Conservation (phyloP, 2,888 invertebrate species). For the Choristoneura rosaceana region DNA sequence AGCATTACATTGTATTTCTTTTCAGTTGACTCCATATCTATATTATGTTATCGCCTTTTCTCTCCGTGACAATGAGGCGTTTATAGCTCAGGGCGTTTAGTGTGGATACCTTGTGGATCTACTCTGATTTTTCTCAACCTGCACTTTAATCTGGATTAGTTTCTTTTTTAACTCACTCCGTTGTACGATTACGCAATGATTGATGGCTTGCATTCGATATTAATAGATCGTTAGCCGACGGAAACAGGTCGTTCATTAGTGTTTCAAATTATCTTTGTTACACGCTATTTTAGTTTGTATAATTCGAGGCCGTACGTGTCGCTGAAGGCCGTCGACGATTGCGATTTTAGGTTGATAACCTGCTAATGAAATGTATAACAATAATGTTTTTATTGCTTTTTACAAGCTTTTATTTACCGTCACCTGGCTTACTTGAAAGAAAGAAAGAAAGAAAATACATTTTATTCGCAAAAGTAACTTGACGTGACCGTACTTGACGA, state of each 20-base stretch:
- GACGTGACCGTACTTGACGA: too few species aligned
- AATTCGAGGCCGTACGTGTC: conserved; percentile 13
- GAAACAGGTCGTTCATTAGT: conserved; percentile 43
- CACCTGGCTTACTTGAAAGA: too few species aligned
- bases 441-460: too few species aligned
- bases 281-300: conserved; percentile 22
- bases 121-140: too few species aligned
- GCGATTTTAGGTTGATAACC: conserved; percentile 24
- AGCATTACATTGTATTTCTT: too few species aligned
- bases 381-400: background rate
- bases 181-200: conserved; percentile 51
- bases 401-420: background rate
- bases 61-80: too few species aligned
- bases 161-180: background rate
- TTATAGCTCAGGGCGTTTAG: too few species aligned
- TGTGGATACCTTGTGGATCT: too few species aligned
- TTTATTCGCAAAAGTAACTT: too few species aligned
- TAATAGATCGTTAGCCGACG: conserved; percentile 43
- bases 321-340: conserved; percentile 45
- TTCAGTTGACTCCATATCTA: too few species aligned
- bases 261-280: conserved; percentile 44
- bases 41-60: too few species aligned
- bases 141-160: background rate
- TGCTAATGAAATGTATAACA: background rate
- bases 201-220: conserved; percentile 56